phyloP scores from a whole-genome alignment of 2,888 invertebrate genomes.

The Rhodophaea formosa region DNA sequence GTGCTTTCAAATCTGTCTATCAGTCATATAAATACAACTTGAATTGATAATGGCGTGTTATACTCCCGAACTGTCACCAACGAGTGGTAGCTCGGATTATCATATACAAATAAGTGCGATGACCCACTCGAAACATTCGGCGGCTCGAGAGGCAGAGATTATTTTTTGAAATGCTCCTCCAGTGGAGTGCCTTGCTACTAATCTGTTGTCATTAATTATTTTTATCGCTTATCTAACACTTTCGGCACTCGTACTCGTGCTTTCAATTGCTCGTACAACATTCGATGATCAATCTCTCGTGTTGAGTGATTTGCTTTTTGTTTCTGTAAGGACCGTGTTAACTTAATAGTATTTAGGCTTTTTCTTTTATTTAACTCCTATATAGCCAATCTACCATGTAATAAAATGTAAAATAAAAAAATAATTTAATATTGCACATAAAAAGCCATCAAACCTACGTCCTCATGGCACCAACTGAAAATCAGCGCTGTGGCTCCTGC shows the following conservation, averaged over 20 bases:
- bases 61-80: slow-evolving; percentile 30
- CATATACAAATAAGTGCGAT: slow-evolving; percentile 59
- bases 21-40: background rate
- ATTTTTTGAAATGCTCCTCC: slow-evolving; percentile 78
- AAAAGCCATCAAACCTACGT: too few species aligned
- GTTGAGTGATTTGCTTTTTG: slow-evolving; percentile 37
- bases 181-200: slow-evolving; percentile 74
- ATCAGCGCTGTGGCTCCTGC: too few species aligned
- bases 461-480: too few species aligned
- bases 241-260: slow-evolving; percentile 62
- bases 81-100: slow-evolving; percentile 50
- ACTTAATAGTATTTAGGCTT: too few species aligned
- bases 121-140: slow-evolving; percentile 76
- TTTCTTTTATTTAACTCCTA: too few species aligned
- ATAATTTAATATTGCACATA: too few species aligned
- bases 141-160: slow-evolving; percentile 74
- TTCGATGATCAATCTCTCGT: slow-evolving; percentile 36
- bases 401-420: too few species aligned
- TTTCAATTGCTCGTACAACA: slow-evolving; percentile 58
- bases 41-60: slow-evolving; percentile 1
- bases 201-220: slow-evolving; percentile 80
- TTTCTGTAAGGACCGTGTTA: background rate
- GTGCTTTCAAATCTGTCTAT: background rate
- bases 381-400: too few species aligned
- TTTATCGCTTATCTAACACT: slow-evolving; percentile 78